Percentiles rank a stretch among this genome's conserved stretches.
Evolutionary conservation across 1,140 invertebrate genomes (phyloP).

Genomic region (Neodiprion fabricii): DNA sequence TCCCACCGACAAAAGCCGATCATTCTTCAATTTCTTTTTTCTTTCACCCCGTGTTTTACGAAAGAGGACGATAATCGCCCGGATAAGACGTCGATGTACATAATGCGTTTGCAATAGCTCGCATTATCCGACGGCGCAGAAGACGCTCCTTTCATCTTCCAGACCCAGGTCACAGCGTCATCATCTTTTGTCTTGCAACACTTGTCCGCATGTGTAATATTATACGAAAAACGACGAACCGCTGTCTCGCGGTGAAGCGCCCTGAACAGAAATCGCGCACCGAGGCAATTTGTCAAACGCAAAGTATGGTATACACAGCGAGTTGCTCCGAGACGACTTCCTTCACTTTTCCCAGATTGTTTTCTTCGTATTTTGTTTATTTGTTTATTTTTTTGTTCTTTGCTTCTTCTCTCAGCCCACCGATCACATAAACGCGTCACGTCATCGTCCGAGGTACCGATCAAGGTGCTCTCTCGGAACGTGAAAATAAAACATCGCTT

Average conservation of each 20-base stretch:
- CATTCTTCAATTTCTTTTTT: background rate
- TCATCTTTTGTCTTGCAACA: background rate
- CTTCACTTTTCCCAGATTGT: too few relatives aligned
- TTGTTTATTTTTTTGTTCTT: too few relatives aligned
- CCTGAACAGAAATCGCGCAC: too few relatives aligned
- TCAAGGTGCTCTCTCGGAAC: too few relatives aligned
- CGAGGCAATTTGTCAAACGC: background rate
- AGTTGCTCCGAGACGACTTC: too few relatives aligned
- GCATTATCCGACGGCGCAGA: background rate
- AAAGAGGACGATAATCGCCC: background rate
- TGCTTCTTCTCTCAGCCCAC: too few relatives aligned
- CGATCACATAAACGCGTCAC: too few relatives aligned
- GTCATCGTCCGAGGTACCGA: too few relatives aligned
- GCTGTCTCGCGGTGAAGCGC: too few relatives aligned
- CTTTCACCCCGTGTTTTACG: background rate
- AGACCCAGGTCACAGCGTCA: background rate
- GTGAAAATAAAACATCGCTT: too few relatives aligned
- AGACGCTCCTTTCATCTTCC: background rate
- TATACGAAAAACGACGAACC: background rate
- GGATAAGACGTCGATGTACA: background rate
- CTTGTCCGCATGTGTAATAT: background rate
- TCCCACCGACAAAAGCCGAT: background rate
- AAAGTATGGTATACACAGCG: background rate
- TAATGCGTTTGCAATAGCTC: too few relatives aligned
- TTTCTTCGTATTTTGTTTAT: too few relatives aligned